Base-by-base conservation (phyloP, 2,888 invertebrate species). In the Baccha elongata region DNA sequence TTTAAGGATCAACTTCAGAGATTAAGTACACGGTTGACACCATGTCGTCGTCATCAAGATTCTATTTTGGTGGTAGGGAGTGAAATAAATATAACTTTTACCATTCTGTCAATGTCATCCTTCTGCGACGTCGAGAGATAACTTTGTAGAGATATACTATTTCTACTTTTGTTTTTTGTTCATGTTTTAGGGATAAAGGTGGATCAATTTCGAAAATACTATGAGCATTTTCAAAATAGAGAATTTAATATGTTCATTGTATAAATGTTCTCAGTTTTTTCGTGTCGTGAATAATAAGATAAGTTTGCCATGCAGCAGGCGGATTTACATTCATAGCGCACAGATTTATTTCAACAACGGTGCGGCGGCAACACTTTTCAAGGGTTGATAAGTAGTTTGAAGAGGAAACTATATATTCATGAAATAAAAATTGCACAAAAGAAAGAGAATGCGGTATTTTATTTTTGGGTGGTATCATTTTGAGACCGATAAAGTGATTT, bases 1-100 rank as follows among this genome's bases (percentile, higher is more conserved):
- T 32, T 58, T 23, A n/a, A 48, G 35, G 55, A 37, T 68, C 44
- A 15, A 64, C 46, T 64, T 35, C 64, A 64, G 32, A 35, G 17
- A 21, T n/a, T n/a, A 62, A 64, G 46, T 19, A 4, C 10, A 60
- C 17, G 15, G 29, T 60, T 42, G 52, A 13, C 42, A 52, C 29
- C 21, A 19, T 23, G 32, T 44, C 29, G 13, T 10, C 21, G 21
- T 55, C 55, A 37, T 55, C 19, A 7, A 5, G 35, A 53, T 53
- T 35, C 35, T 37, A 7, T 53, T 37, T 11, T 37, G 21, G 8
- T 32, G 17, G n/a, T 6, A 32, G 32, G 29, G 32, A 32, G 17
- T 2, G 6, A 3, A n/a, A 52, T 52, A 52, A 52, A 52, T 32
- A 52, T 52, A 52, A 19, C 52, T 32, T n/a, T n/a, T 11, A 32